Evolutionary conservation across 2,888 invertebrate genomes (phyloP), one percentile per base, ranked within the genome.

Genomic region (Aplocera efformata): DNA sequence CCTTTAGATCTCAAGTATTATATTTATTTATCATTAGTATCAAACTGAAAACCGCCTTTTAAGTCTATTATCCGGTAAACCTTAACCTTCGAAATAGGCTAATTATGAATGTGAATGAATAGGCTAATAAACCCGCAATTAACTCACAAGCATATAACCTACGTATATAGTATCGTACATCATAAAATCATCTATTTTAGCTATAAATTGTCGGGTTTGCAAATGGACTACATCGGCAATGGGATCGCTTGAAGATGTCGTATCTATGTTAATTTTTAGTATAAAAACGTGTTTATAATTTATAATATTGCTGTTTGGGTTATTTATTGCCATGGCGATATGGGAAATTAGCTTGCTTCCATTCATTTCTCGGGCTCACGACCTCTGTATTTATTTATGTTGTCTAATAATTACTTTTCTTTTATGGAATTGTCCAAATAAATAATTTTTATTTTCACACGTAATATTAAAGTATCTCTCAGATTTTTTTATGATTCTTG

Each of bases 301-400:
- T 28, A n/a, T n/a, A 7, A 32, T 29, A 13, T 8, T 25, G n/a
- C 9, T 26, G 32, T 26, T 41, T 38, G 10, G 22, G 28, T 51
- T 47, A 44, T 44, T 48, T 32, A 42, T 30, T 10, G 11, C 17
- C 27, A 26, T 23, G 35, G 23, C 29, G 25, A 36, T 30, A 24
- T 30, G 37, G 7, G 40, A 38, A 7, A 36, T 48, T 25, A 46
- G 32, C 13, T 37, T 31, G 39, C 25, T 45, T 45, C 43, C 21
- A 28, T 46, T 48, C 38, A 48, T 44, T 40, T 49, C n/a, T n/a
- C 26, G 46, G 53, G 45, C 58, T 53, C 54, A 57, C 11, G 49
- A 47, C 42, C 47, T 42, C 31, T 26, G 1, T 38, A 36, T 38
- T 42, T 53, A 45, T 45, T 48, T 49, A 48, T 48, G 21, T 45